These are phyloP conservation scores for Dermatemys mawii DNA, from an alignment of 2,113 vertebrate genomes.

Conservation along the genomic window DNA sequence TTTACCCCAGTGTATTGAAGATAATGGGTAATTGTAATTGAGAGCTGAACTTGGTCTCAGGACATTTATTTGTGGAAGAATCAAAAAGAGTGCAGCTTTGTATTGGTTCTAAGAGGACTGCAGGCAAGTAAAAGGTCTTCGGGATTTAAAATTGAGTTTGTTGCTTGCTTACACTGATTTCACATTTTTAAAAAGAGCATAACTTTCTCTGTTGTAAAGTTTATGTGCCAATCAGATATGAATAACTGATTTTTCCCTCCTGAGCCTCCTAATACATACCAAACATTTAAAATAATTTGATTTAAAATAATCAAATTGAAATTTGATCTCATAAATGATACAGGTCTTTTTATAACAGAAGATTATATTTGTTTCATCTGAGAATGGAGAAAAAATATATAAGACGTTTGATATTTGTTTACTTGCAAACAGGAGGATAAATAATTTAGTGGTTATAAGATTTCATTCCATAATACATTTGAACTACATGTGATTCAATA, in stretches of 20 bases:
- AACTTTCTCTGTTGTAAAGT: background rate
- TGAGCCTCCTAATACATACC: background rate
- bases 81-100: background rate
- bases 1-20: background rate
- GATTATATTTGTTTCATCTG: background rate
- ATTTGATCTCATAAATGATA: conserved; percentile 26
- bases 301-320: conserved; percentile 11
- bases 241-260: background rate
- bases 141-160: background rate
- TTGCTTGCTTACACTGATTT: background rate
- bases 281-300: background rate
- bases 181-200: background rate
- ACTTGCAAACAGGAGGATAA: conserved; percentile 48
- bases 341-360: background rate
- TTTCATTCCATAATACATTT: conserved; percentile 34
- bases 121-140: background rate
- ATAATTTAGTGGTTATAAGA: conserved; percentile 55
- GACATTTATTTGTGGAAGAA: background rate
- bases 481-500: conserved; percentile 48
- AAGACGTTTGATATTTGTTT: conserved; percentile 38
- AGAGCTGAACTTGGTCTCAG: background rate
- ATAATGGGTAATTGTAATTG: background rate
- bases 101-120: background rate
- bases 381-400: conserved; percentile 22
- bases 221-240: background rate